Evolutionary conservation across 1,140 invertebrate genomes (phyloP), one percentile per base, ranked within the genome.

Genomic region (Brachionus manjavacas): DNA sequence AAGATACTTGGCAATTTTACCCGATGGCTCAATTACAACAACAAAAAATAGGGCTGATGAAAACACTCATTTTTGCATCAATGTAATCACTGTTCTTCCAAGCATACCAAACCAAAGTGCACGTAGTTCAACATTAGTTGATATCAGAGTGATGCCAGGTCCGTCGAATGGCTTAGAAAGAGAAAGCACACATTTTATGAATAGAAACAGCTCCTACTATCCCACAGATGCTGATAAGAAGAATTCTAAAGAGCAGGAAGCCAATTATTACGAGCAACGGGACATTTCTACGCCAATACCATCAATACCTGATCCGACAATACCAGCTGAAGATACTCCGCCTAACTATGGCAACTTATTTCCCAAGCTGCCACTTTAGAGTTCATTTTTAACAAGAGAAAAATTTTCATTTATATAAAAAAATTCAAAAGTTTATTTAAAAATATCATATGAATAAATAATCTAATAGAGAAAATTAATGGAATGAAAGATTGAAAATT

Each of bases 1-100:
- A 28, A 60, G 52, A 46, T 81, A 81, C 43, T 68, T 81, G 52
- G 49, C 79, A 28, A 39, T 81, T 64, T 25, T 81, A 12, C 79
- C 79, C 1, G 79, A 81, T 68, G 79, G 79, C 16, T 81, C 79
- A 25, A 81, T 81, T 6, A 81, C 79, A 23, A 41, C 39, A 0
- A 41, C 25, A 8, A 81, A 68, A 28, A 46, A 81, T 46, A 81
- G 31, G 52, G 20, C 79, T 23, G 52, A 81, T 64, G 23, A 41
- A 68, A 64, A 39, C 7, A 23, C 79, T 31, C 79, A 81, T 46
- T 81, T 81, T 31, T 81, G 49, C 41, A 4, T 81, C 1, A 60
- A 81, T 68, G 52, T 81, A 7, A 81, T 81, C 39, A 20, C 20
- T 41, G 23, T 55, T n/a, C n/a, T 60, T 20, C 52, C 52, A 4